phyloP scores from a whole-genome alignment of 2,797 vertebrate genomes.

The Steatocranus sp. region DNA sequence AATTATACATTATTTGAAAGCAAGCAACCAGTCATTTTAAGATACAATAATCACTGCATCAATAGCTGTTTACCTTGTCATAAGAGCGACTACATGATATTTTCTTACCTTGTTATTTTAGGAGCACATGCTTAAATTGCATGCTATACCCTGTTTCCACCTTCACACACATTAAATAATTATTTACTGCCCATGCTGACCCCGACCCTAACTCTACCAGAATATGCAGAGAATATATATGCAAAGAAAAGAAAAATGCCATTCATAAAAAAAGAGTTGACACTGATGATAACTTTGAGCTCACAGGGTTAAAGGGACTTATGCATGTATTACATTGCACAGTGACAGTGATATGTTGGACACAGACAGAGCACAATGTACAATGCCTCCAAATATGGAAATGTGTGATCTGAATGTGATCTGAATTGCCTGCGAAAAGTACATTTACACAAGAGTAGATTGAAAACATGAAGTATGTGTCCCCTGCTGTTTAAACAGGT shows the following conservation, averaged over 20 bases:
- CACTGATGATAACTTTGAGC: not conserved
- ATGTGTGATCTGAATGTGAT: not conserved
- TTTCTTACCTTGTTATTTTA: not conserved
- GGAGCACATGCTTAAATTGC: not conserved
- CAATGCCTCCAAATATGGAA: not conserved
- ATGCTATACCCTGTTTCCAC: not conserved
- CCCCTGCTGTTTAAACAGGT: not conserved
- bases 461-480: not conserved
- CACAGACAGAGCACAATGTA: not conserved
- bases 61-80: not conserved
- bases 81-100: fast-evolving
- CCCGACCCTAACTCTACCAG: not conserved
- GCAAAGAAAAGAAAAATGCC: not conserved
- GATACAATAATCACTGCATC: not conserved
- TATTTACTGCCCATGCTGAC: not conserved
- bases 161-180: not conserved
- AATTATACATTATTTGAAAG: not conserved
- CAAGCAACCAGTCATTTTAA: not conserved
- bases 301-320: not conserved
- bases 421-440: not conserved
- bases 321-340: not conserved
- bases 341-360: not conserved
- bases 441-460: not conserved
- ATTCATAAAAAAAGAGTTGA: not conserved
- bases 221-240: not conserved